Evolutionary conservation across 2,113 vertebrate species (phyloP), one percentile per base, ranked within the genome.

Genomic region (Callionymus lyra): DNA sequence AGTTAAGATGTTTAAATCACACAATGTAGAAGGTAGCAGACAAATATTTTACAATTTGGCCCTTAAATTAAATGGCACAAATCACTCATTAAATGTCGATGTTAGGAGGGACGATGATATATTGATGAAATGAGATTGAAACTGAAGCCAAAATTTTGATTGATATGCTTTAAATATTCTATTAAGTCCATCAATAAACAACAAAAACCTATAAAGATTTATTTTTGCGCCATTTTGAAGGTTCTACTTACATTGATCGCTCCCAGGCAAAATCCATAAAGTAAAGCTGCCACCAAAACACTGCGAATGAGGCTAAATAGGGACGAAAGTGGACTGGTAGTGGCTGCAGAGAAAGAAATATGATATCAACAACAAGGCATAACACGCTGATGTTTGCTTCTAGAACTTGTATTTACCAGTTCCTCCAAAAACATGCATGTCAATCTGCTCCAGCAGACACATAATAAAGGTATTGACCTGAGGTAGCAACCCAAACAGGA

Each of bases 401-500:
- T 9, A 10, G 2, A 10, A 44, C 15, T 32, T n/a, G 13, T 16
- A 3, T 68, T 72, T 79, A 93, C 91, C 91, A 56, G 87, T 91
- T 73, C 91, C 91, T 32, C 91, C 91, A 27, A 93, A 92, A 70
- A 91, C 59, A 27, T 93, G 90, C 89, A 93, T 91, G 53, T 93
- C 90, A 11, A 92, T 85, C 79, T 93, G 91, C 66, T 93, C 91
- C 74, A 93, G 83, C 77, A 92, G 79, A 82, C 90, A 91, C 91
- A 93, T 93, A 70, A 91, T 68, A 74, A 91, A 93, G 16, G 89
- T 93, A 72, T 93, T 93, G 74, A 92, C 87, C 78, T 93, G 91
- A 70, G 91, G 91, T 71, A 93, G 82, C 68, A 91, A 86, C 53
- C 91, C 91, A 59, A 93, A 86, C 41, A 93, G 87, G 79, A 93